Percentiles rank a stretch among this genome's conserved stretches.
Conservation (phyloP, 2,113 vertebrate species). For the Acinonyx jubatus region DNA sequence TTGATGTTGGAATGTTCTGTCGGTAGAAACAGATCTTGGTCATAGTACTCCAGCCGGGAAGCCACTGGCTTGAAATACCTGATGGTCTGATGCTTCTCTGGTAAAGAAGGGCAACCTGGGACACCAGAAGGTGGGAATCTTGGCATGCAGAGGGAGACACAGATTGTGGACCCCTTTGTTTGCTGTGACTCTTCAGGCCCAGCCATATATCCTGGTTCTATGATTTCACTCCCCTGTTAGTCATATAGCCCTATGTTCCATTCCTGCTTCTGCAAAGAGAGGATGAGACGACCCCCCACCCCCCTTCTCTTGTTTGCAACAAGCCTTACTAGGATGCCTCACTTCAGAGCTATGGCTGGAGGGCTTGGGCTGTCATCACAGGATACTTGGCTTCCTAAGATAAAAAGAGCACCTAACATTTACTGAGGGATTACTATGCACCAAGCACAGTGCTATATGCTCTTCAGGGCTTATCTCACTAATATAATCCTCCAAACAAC, state of each 20-base stretch:
- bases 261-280: neutral
- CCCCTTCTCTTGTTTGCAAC: neutral
- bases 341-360: neutral
- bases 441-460: neutral
- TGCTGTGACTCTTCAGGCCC: neutral
- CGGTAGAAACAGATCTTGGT: neutral
- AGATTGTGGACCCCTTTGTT: neutral
- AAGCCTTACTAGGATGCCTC: neutral
- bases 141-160: neutral
- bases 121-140: neutral
- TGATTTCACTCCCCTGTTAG: neutral
- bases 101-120: neutral
- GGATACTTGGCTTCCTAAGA: neutral
- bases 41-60: neutral
- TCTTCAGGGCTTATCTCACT: slow-evolving; percentile 3
- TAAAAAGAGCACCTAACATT: neutral
- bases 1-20: neutral
- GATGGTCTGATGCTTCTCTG: neutral
- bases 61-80: neutral
- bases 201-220: neutral
- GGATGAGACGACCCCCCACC: neutral
- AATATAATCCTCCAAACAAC: neutral
- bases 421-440: neutral
- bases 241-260: neutral
- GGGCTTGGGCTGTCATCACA: neutral